Evolutionary conservation across 2,888 invertebrate species (phyloP).

Genomic region (Aethes cnicana): DNA sequence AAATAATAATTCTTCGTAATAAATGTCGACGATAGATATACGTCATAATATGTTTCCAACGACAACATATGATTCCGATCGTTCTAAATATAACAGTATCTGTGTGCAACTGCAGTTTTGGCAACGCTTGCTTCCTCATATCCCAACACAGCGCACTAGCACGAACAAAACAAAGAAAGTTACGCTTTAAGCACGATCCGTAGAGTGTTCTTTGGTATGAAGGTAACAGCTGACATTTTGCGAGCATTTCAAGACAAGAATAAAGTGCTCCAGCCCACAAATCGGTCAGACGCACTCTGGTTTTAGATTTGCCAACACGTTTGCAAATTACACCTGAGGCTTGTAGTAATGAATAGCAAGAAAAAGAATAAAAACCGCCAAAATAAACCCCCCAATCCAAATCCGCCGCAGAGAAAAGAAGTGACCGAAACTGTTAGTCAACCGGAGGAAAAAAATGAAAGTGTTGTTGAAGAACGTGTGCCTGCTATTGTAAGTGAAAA

Average conservation of each 20-base stretch:
- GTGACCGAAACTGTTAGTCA: slow-evolving; percentile 4
- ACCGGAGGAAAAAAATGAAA: slow-evolving; percentile 36
- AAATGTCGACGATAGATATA: background rate
- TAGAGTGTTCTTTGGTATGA: slow-evolving; percentile 22
- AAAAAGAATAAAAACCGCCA: slow-evolving; percentile 68
- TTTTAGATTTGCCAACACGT: slow-evolving; percentile 64
- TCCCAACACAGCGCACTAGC: slow-evolving; percentile 18
- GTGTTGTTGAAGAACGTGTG: slow-evolving; percentile 41
- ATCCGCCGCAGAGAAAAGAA: slow-evolving; percentile 41
- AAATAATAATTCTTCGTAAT: too few relatives aligned
- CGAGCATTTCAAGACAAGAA: slow-evolving; percentile 63
- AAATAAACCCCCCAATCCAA: slow-evolving; percentile 48
- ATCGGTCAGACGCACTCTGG: slow-evolving; percentile 67
- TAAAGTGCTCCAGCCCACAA: slow-evolving; percentile 60
- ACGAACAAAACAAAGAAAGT: slow-evolving; percentile 11
- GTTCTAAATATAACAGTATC: slow-evolving; percentile 43
- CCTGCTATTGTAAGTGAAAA: slow-evolving; percentile 46
- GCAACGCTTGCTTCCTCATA: slow-evolving; percentile 55
- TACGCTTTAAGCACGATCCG: background rate
- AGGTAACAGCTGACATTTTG: slow-evolving; percentile 64
- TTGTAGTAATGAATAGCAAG: slow-evolving; percentile 61
- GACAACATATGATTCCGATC: slow-evolving; percentile 17
- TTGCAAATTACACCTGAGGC: slow-evolving; percentile 29
- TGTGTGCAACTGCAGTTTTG: slow-evolving; percentile 49
- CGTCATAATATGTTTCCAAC: background rate